Evolutionary conservation across 2,888 invertebrate genomes (phyloP).

Genomic region (Diploptera punctata): DNA sequence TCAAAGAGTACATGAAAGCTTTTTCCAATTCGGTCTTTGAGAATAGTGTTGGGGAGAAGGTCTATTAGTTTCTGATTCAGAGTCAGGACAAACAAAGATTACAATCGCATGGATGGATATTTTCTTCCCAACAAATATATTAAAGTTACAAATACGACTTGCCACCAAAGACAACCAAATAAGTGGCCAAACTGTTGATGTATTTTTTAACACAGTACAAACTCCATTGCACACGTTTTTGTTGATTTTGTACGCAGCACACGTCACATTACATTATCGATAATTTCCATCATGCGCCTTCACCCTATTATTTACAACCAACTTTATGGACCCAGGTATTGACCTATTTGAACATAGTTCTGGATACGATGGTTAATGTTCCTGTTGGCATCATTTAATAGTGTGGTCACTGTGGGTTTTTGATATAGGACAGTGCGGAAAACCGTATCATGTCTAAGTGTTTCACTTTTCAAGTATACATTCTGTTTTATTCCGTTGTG

Average conservation of each 20-base stretch:
- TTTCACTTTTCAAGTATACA: too few species aligned
- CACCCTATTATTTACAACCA: not conserved
- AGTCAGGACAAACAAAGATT: too few species aligned
- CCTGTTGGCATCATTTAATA: too few species aligned
- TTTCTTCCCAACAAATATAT: too few species aligned
- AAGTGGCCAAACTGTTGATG: not conserved
- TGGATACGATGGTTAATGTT: too few species aligned
- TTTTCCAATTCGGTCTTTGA: not conserved
- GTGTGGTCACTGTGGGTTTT: too few species aligned
- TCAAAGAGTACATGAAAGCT: not conserved
- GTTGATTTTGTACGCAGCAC: too few species aligned
- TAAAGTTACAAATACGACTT: not conserved
- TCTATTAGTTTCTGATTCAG: too few species aligned
- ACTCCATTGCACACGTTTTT: too few species aligned
- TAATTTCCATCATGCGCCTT: not conserved
- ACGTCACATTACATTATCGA: not conserved
- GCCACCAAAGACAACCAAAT: not conserved
- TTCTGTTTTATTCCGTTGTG: not conserved
- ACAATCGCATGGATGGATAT: too few species aligned
- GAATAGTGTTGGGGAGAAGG: not conserved
- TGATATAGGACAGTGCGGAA: not conserved
- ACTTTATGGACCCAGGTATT: not conserved
- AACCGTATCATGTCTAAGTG: not conserved
- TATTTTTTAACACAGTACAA: not conserved
- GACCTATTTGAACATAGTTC: not conserved